A percentile compares a stretch with the other conserved stretches of the same genome.
phyloP scores from a whole-genome alignment of 2,797 vertebrate genomes.

The Ibycter americanus region DNA sequence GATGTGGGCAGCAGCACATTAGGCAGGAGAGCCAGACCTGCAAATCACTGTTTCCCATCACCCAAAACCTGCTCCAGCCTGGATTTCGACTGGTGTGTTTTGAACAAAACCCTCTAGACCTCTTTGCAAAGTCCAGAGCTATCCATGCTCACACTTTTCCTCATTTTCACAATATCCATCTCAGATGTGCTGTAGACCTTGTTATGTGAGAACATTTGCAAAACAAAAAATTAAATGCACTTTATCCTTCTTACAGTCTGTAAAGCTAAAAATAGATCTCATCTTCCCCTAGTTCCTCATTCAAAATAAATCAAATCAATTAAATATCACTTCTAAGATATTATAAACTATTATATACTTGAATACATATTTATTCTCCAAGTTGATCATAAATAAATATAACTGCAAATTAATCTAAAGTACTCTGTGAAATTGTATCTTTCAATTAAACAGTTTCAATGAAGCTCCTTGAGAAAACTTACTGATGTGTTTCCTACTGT shows the following conservation, averaged over 20 bases:
- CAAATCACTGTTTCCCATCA: not conserved
- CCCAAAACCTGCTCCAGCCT: not conserved
- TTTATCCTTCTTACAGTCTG: conserved; percentile 37
- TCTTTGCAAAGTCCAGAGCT: not conserved
- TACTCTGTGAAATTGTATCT: conserved; percentile 58
- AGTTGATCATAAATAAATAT: conserved; percentile 65
- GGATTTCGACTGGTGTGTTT: not conserved
- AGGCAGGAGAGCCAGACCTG: not conserved
- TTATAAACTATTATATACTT: conserved; percentile 33
- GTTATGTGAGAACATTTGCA: conserved; percentile 18
- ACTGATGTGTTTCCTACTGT: conserved; percentile 9
- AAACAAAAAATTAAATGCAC: conserved; percentile 51
- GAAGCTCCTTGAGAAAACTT: conserved; percentile 53
- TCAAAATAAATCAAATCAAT: conserved; percentile 57
- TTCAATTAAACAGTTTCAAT: conserved; percentile 65
- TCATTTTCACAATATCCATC: not conserved
- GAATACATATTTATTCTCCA: conserved; percentile 56
- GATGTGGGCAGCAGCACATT: not conserved
- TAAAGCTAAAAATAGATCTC: conserved; percentile 61
- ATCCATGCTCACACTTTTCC: not conserved
- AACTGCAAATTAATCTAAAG: conserved; percentile 66
- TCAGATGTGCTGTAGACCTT: not conserved
- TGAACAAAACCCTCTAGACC: not conserved
- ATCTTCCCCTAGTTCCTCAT: conserved; percentile 38
- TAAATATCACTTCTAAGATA: conserved; percentile 42